Conservation (phyloP, 53 echinoderm and acorn worm genomes). For the Temnopleurus reevesii region DNA sequence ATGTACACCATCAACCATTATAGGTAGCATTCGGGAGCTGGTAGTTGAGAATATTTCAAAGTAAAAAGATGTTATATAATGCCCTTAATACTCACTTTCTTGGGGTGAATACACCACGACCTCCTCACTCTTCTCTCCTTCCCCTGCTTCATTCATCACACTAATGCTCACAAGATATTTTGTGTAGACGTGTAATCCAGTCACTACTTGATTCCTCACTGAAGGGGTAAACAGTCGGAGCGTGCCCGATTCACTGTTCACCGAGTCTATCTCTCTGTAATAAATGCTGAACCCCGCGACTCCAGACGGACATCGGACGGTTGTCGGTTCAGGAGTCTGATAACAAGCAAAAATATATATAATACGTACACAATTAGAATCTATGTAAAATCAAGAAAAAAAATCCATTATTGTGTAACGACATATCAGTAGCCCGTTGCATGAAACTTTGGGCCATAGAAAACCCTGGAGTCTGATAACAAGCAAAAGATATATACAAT, state of each 20-base stretch:
- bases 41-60: too few species aligned
- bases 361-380: too few species aligned
- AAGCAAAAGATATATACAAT: too few species aligned
- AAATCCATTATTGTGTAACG: too few species aligned
- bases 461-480: too few species aligned
- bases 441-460: too few species aligned
- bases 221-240: slow-evolving; percentile 29
- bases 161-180: slow-evolving; percentile 56
- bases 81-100: slow-evolving; percentile 1
- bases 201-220: slow-evolving; percentile 14
- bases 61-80: too few species aligned
- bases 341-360: background rate
- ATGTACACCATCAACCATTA: too few species aligned
- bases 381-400: too few species aligned
- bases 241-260: slow-evolving; percentile 20
- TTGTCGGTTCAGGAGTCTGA: slow-evolving; percentile 26
- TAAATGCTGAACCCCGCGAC: slow-evolving; percentile 27
- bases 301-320: slow-evolving; percentile 34
- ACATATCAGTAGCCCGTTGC: too few species aligned
- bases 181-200: slow-evolving; percentile 59
- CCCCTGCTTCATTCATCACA: slow-evolving; percentile 40
- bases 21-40: too few species aligned
- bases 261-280: slow-evolving; percentile 40
- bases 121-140: slow-evolving; percentile 31
- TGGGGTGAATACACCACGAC: slow-evolving; percentile 7